Evolutionary conservation across 2,797 vertebrate species (phyloP).

Genomic region (Coracias cyanogaster): DNA sequence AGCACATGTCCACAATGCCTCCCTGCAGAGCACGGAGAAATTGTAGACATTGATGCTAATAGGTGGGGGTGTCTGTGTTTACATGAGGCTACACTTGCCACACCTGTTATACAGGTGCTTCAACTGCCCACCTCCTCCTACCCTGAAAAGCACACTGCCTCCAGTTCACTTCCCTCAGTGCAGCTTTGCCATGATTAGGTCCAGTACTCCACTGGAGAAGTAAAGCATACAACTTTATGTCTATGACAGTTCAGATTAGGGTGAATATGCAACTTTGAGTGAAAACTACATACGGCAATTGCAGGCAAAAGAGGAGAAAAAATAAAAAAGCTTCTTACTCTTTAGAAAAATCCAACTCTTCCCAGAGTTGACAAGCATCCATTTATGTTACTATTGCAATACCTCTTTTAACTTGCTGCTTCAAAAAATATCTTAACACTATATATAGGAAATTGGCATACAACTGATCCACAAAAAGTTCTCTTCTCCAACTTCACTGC

Average conservation of each 20-base stretch:
- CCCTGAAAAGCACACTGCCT: background rate
- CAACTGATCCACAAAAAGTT: background rate
- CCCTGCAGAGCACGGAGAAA: background rate
- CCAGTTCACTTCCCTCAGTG: background rate
- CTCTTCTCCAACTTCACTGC: conserved; percentile 12
- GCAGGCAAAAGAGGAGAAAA: background rate
- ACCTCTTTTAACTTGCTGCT: background rate
- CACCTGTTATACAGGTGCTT: background rate
- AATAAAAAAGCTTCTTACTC: background rate
- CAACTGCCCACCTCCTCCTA: background rate
- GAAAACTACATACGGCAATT: background rate
- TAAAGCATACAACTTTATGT: background rate
- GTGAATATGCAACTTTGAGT: background rate
- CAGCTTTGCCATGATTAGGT: background rate
- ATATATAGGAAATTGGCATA: background rate
- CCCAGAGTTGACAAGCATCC: background rate
- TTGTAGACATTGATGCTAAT: background rate
- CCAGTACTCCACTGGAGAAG: background rate
- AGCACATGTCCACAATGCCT: accelerated
- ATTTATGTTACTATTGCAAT: background rate
- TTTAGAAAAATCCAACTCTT: background rate
- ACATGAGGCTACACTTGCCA: background rate
- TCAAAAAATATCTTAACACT: background rate
- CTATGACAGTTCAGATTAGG: background rate
- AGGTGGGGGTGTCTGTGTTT: background rate